Base-by-base conservation (phyloP, 2,797 vertebrate species). In the Pitangus sulphuratus region DNA sequence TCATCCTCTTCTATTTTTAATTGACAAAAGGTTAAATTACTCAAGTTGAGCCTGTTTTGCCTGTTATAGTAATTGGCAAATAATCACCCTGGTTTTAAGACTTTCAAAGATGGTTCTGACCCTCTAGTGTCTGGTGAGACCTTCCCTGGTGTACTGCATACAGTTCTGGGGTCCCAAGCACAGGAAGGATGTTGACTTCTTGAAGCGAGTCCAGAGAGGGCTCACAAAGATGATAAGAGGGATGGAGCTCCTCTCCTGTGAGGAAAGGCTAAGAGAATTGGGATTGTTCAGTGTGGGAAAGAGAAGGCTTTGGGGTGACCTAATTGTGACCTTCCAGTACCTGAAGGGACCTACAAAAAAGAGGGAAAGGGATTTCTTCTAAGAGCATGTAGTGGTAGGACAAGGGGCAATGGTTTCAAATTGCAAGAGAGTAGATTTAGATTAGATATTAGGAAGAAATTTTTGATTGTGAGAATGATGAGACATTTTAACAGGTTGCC, bases 151-250 rank as follows among this genome's bases (percentile, higher is more conserved):
- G 4, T 44, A 16, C 7, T 50, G 4, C 22, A 30, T 15, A 48
- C 15, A 28, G 8, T 28, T 62, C 22, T 69, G 47, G 3, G 6
- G 40, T 35, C 1, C 5, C 4, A 26, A 42, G 15, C 7, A 37
- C 26, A 48, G 42, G 15, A 69, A 56, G 39, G 35, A 17, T 8
- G n/a, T 13, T 0, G 0, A 0, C 8, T 6, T 56, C 53, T n/a
- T 56, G 31, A 6, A 48, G 9, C 9, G 21, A 66, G 31, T 48
- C 15, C 31, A 61, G 22, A 61, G 42, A 4, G 61, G 11, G 7
- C 1, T 37, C 22, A 62, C 6, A 2, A 70, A 62, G 15, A 30
- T n/a, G 12, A n/a, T 42, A 24, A 24, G 39, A 82, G 30, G 9
- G 15, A 42, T 17, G 11, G 5, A 48, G 13, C 68, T 17, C 8